Percentiles rank a stretch among this genome's conserved stretches.
Conservation (phyloP, 1,140 invertebrate species). For the Psix sp. region DNA sequence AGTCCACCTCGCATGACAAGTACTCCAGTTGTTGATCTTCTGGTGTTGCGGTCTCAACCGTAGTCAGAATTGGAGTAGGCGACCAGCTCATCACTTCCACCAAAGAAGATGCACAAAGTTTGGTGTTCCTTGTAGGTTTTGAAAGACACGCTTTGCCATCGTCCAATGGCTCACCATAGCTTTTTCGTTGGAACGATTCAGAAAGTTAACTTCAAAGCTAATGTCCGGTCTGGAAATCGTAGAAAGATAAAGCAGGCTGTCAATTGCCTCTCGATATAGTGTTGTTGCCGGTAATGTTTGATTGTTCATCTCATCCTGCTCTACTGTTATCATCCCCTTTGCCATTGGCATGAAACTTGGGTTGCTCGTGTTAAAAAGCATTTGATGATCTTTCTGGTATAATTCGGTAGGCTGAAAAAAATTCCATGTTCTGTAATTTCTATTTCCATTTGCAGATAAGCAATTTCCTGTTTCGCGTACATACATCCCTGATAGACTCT, state of each 20-base stretch:
- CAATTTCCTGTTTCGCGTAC: too few relatives aligned
- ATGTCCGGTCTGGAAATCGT: not conserved
- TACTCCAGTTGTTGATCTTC: not conserved
- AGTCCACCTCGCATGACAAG: not conserved
- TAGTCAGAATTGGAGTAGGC: constrained; percentile 8
- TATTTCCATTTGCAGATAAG: too few relatives aligned
- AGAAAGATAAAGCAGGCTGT: not conserved
- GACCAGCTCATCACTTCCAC: not conserved
- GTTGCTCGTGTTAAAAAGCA: not conserved
- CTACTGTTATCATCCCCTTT: not conserved
- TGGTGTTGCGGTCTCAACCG: not conserved
- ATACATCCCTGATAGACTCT: too few relatives aligned
- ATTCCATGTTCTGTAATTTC: too few relatives aligned
- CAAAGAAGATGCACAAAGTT: not conserved
- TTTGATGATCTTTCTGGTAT: not conserved
- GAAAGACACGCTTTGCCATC: too few relatives aligned
- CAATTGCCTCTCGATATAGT: not conserved
- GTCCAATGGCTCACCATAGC: too few relatives aligned
- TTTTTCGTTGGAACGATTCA: too few relatives aligned
- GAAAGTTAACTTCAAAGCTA: not conserved
- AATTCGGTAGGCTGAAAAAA: constrained; percentile 1
- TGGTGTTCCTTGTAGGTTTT: too few relatives aligned
- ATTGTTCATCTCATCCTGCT: not conserved
- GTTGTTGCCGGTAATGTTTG: too few relatives aligned
- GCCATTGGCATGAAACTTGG: not conserved